phyloP scores from a whole-genome alignment of 2,113 vertebrate genomes.

The Coryphaenoides rupestris region DNA sequence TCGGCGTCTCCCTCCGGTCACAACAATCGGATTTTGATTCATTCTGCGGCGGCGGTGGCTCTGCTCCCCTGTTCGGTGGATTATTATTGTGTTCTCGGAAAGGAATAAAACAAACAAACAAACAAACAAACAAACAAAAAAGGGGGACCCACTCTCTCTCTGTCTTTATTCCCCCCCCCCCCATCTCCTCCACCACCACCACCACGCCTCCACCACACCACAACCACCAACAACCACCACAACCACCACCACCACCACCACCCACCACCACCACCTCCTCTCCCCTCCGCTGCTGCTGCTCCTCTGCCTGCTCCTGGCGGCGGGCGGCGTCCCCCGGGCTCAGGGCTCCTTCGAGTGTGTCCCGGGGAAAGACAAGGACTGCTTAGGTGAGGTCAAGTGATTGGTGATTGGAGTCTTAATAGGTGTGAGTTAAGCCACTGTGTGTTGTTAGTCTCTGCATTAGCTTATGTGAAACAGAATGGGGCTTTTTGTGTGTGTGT shows the following conservation, averaged over 20 bases:
- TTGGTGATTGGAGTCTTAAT: not conserved
- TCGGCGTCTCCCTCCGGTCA: no score
- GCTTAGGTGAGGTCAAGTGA: slow-evolving; percentile 68
- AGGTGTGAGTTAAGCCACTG: no score
- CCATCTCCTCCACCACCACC: not conserved
- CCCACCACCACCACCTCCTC: slow-evolving; percentile 13
- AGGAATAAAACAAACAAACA: not conserved
- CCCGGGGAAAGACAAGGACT: slow-evolving; percentile 70
- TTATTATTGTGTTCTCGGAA: no score
- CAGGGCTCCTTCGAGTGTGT: slow-evolving; percentile 70
- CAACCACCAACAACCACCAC: no score
- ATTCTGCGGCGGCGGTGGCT: no score
- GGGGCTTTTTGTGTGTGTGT: no score
- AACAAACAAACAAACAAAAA: not conserved
- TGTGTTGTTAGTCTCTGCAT: no score
- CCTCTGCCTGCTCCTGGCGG: slow-evolving; percentile 61
- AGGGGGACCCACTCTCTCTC: not conserved
- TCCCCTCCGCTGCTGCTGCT: no score
- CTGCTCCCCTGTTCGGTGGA: no score
- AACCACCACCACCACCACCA: not conserved
- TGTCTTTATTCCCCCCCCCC: not conserved
- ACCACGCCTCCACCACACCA: no score
- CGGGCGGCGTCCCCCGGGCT: slow-evolving; percentile 50
- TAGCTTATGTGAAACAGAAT: no score
- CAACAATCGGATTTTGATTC: no score